Conservation (phyloP, 2,888 invertebrate species). For the Sialis fuliginosa region DNA sequence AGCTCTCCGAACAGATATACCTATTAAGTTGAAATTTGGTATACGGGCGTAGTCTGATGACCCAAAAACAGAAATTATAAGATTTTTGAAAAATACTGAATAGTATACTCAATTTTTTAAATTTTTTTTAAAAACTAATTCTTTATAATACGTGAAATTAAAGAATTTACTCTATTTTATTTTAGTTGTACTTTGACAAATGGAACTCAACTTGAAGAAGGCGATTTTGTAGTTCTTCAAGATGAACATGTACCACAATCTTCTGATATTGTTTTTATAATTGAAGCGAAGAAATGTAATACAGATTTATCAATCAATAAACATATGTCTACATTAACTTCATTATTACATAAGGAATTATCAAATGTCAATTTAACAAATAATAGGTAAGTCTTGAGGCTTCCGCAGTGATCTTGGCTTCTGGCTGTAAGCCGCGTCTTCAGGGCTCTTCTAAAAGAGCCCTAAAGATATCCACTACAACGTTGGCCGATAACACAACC, state of each 20-base stretch:
- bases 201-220: slow-evolving; percentile 47
- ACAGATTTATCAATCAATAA: slow-evolving; percentile 42
- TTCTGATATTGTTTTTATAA: slow-evolving; percentile 74
- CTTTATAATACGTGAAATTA: neutral
- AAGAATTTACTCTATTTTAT: neutral
- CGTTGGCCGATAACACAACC: too few relatives aligned
- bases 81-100: too few relatives aligned
- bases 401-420: too few relatives aligned
- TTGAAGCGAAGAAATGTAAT: slow-evolving; percentile 78
- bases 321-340: slow-evolving; percentile 50
- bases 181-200: slow-evolving; percentile 45
- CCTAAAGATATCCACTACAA: too few relatives aligned
- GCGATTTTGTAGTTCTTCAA: slow-evolving; percentile 49
- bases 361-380: slow-evolving; percentile 39
- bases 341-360: slow-evolving; percentile 50
- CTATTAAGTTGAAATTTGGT: too few relatives aligned
- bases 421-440: too few relatives aligned
- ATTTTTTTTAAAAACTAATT: too few relatives aligned
- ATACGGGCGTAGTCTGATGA: too few relatives aligned
- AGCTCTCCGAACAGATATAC: too few relatives aligned
- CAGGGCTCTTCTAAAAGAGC: too few relatives aligned
- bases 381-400: slow-evolving; percentile 51
- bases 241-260: slow-evolving; percentile 40
- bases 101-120: too few relatives aligned
- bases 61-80: too few relatives aligned